Base-by-base conservation (phyloP, 2,888 invertebrate genomes). In the Parthenolecanium corni region DNA sequence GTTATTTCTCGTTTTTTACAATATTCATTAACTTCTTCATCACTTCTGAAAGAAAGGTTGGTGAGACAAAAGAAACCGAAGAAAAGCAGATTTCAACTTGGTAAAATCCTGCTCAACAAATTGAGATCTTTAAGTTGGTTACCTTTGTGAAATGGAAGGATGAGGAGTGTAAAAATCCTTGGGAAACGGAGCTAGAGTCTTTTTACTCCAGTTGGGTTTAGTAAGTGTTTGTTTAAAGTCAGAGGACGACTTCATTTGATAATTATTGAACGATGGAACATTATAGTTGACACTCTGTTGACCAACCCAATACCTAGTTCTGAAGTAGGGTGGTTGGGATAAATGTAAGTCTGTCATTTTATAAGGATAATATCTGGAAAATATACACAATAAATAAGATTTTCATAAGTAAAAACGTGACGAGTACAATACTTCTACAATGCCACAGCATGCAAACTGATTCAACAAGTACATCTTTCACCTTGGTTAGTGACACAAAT, bases 161-260 rank as follows among this genome's bases (percentile, higher is more conserved):
- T 88, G 86, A 14, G 94, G 92, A 44, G 85, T 79, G 72, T 95
- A 96, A 72, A 95, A 95, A 75, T 93, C 89, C 75, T 96, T 96
- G 71, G 90, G 82, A 75, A 96, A 92, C 0, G 90, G 89, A 40
- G 85, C 85, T n/a, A 96, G 76, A 47, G 81, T 79, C 18, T 82
- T 79, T 70, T 83, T 78, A 68, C 93, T 91, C 94, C 95, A 96
- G 67, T 86, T 82, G 5, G 93, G 89, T 72, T 89, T 90, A 3
- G 89, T 80, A 20, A 94, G 40, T 16, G 61, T 51, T 51, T 61
- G 61, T 36, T 61, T 49, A 16, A 61, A 61, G 49, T 61, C 51
- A 21, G 49, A 49, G 9, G 47, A 47, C 14, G 51, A 61, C 12
- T 61, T 61, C 23, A 51, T n/a, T 14, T 47, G 40, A 16, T 61